phyloP scores from a whole-genome alignment of 1,140 invertebrate genomes.

The Macrosteles quadrilineatus region DNA sequence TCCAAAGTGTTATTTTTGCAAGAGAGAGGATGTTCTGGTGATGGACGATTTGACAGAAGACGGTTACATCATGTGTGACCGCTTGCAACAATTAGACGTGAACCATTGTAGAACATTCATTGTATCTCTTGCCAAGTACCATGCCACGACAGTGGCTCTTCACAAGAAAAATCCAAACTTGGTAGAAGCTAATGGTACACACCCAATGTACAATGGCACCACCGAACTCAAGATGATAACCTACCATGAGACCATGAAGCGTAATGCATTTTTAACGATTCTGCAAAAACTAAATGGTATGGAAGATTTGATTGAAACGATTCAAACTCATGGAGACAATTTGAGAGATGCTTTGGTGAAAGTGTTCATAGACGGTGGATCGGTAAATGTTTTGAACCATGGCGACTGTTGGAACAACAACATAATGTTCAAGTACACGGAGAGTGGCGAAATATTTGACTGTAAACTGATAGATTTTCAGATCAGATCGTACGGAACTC shows the following conservation, averaged over 20 bases:
- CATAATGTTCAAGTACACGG: slow-evolving; percentile 34
- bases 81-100: slow-evolving; percentile 37
- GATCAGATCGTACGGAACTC: slow-evolving; percentile 28
- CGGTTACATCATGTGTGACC: slow-evolving; percentile 41
- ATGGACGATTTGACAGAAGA: slow-evolving; percentile 38
- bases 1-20: neutral
- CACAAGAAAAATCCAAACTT: slow-evolving; percentile 30
- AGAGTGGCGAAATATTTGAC: neutral
- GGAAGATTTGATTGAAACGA: neutral
- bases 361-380: neutral
- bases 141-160: slow-evolving; percentile 38
- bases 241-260: neutral
- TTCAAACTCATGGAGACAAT: neutral
- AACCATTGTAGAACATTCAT: slow-evolving; percentile 38
- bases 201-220: neutral
- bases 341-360: neutral
- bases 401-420: slow-evolving; percentile 43
- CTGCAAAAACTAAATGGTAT: neutral
- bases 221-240: neutral
- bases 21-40: slow-evolving; percentile 31
- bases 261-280: neutral
- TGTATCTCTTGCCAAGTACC: slow-evolving; percentile 40
- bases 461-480: slow-evolving; percentile 34
- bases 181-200: neutral
- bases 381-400: slow-evolving; percentile 36